These are phyloP conservation scores for Cyanoderma ruficeps DNA, from an alignment of 2,113 vertebrate genomes.

Conservation along the genomic window DNA sequence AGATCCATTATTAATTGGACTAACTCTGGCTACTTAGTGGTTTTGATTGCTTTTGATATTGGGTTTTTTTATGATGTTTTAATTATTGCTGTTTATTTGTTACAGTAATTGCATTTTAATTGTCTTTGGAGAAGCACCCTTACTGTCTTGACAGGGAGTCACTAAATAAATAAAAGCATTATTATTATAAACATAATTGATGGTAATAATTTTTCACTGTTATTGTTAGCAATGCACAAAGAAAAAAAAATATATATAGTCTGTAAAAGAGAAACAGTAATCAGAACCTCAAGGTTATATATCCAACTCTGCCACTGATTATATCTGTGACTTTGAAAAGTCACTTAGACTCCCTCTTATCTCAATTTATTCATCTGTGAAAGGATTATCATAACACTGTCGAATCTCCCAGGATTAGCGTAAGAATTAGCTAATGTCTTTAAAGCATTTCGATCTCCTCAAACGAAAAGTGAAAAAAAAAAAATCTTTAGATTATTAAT, in stretches of 20 bases:
- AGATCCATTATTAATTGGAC: conserved; percentile 49
- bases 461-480: conserved; percentile 11
- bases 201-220: conserved; percentile 7
- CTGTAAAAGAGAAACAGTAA: neutral
- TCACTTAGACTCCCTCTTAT: conserved; percentile 47
- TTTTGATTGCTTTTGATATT: conserved; percentile 56
- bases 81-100: conserved; percentile 59
- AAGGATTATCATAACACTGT: conserved; percentile 63
- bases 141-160: conserved; percentile 41
- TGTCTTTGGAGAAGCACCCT: conserved; percentile 38
- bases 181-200: conserved; percentile 58
- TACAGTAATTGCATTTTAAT: conserved; percentile 70
- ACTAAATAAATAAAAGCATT: conserved; percentile 65
- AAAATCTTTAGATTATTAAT: conserved; percentile 53
- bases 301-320: conserved; percentile 30
- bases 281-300: conserved; percentile 34
- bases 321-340: conserved; percentile 51
- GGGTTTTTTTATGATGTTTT: conserved; percentile 61
- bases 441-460: conserved; percentile 52
- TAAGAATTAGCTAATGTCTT: conserved; percentile 55
- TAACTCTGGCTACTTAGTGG: conserved; percentile 21
- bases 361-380: conserved; percentile 62
- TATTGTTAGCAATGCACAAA: neutral
- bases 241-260: neutral
- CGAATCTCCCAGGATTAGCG: conserved; percentile 53